phyloP scores from a whole-genome alignment of 2,888 invertebrate species.

The Ichneumon xanthorius region DNA sequence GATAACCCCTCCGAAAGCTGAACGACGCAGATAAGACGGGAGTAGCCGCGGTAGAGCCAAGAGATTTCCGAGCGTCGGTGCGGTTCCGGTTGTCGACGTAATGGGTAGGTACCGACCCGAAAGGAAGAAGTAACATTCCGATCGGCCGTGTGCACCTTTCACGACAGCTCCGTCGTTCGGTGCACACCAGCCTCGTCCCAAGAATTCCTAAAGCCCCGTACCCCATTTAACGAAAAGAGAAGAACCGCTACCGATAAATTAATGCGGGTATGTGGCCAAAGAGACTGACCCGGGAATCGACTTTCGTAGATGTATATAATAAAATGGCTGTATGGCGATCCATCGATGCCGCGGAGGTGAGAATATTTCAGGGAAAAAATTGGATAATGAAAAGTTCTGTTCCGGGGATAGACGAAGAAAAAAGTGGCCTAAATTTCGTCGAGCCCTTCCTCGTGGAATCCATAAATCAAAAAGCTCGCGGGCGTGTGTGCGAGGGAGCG shows the following conservation, averaged over 20 bases:
- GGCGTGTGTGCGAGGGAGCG: not conserved
- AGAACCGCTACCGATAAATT: not conserved
- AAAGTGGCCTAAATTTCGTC: constrained; percentile 65
- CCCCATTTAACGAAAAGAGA: constrained; percentile 26
- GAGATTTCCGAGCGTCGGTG: constrained; percentile 67
- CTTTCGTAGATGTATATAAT: not conserved
- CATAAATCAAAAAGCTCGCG: constrained; percentile 59
- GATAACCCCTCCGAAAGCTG: not conserved
- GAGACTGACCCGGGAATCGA: not conserved
- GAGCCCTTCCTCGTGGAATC: constrained; percentile 48
- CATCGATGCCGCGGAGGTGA: not conserved
- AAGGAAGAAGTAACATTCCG: constrained; percentile 64
- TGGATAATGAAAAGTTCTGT: constrained; percentile 52
- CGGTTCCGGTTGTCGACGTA: constrained; percentile 72
- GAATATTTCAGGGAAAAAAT: not conserved
- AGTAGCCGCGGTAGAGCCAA: constrained; percentile 37
- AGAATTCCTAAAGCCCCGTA: constrained; percentile 54
- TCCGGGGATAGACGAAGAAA: constrained; percentile 28
- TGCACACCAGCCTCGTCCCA: constrained; percentile 50
- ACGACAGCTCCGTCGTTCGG: not conserved
- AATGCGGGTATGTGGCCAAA: not conserved
- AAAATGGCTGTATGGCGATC: not conserved
- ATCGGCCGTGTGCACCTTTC: constrained; percentile 44
- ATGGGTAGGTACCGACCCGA: constrained; percentile 66
- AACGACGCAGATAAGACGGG: constrained; percentile 45